phyloP scores from a whole-genome alignment of 2,113 vertebrate species.

The Odocoileus virginianus region DNA sequence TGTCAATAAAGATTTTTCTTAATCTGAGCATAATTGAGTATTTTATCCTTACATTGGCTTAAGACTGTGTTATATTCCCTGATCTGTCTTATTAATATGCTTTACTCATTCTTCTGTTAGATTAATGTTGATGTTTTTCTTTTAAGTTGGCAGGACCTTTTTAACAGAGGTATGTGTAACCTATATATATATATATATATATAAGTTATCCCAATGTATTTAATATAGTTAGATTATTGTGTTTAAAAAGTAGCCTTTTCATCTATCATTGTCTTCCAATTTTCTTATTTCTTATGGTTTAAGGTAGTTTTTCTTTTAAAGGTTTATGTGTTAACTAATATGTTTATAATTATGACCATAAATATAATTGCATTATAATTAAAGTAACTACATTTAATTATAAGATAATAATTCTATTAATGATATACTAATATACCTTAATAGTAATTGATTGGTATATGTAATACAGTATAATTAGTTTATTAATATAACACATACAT shows the following conservation, averaged over 20 bases:
- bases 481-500: not conserved
- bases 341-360: not conserved
- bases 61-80: not conserved
- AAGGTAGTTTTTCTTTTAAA: not conserved
- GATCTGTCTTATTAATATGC: not conserved
- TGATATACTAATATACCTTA: not conserved
- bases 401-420: not conserved
- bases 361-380: not conserved
- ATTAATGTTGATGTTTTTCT: not conserved
- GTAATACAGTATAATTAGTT: not conserved
- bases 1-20: not conserved
- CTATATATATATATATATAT: not conserved
- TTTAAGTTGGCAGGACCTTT: not conserved
- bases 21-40: not conserved
- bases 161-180: not conserved
- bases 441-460: not conserved
- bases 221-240: not conserved
- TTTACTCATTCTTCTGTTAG: not conserved
- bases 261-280: not conserved
- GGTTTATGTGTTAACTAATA: not conserved
- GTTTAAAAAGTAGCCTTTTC: not conserved
- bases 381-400: not conserved
- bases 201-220: not conserved
- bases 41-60: not conserved
- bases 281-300: not conserved